These are phyloP conservation scores for Chloebia gouldiae DNA, from an alignment of 2,113 vertebrate genomes.

Conservation along the genomic window DNA sequence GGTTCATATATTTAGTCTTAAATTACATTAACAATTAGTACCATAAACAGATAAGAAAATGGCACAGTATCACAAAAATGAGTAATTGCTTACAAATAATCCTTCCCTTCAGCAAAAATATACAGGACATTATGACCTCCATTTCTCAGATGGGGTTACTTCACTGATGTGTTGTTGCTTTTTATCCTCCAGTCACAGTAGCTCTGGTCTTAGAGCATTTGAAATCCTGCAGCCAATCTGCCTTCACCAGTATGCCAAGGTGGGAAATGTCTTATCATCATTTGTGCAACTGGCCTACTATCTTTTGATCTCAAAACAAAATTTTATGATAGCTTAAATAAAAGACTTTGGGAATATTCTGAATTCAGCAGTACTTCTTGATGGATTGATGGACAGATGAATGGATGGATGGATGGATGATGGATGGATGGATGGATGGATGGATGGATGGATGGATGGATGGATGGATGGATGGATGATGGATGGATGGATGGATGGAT, in stretches of 20 bases:
- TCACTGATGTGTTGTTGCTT: not conserved
- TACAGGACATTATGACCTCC: not conserved
- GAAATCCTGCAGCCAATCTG: not conserved
- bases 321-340: not conserved
- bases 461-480: not conserved
- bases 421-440: not conserved
- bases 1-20: not conserved
- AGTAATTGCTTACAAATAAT: not conserved
- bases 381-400: not conserved
- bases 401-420: not conserved
- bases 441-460: not conserved
- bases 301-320: not conserved
- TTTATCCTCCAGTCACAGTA: not conserved
- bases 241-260: not conserved
- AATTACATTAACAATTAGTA: not conserved
- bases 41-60: not conserved
- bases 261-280: not conserved
- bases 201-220: not conserved
- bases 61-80: not conserved
- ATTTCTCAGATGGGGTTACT: not conserved
- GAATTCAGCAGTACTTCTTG: not conserved
- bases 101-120: not conserved
- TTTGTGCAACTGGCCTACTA: not conserved
- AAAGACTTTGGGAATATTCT: not conserved
- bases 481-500: not conserved